Evolutionary conservation across 2,888 invertebrate genomes (phyloP), one percentile per base, ranked within the genome.

Genomic region (Pyrgus malvae): DNA sequence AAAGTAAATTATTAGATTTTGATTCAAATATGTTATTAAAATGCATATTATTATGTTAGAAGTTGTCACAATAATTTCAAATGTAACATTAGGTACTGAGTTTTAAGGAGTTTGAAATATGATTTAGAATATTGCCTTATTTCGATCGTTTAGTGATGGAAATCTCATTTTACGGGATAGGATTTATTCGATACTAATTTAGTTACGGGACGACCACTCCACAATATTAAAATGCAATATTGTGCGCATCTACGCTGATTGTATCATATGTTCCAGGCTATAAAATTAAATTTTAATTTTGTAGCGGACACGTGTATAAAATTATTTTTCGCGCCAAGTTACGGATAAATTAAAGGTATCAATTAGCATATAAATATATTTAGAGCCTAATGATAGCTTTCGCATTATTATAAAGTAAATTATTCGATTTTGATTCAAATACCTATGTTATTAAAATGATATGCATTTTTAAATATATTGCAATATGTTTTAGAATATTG

Each of bases 171-270:
- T 61, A 64, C 68, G 64, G 66, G 64, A 58, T 56, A 66, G 69
- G 67, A 72, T 78, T n/a, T n/a, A n/a, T n/a, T 69, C 70, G 75
- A 77, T 77, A 76, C 69, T 77, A 79, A 81, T 80, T 76, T 74
- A 75, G 75, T 78, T 79, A 80, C 73, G 74, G 76, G 64, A 65
- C 69, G 69, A 62, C 65, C 70, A 69, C 65, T 59, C 68, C 63
- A 58, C 68, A 66, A 73, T 78, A 78, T 78, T 78, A 78, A 79
- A 81, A 80, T 77, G 70, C 72, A 71, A 80, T 80, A 76, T 75
- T 68, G 67, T 65, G 62, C 64, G 65, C 68, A 50, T 49, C 56
- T 54, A 59, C 46, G 59, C 49, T 59, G 56, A 56, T 60, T 42
- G 35, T 53, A 58, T 60, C 49, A 46, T 58, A 63, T 53, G 64